Percentiles rank a stretch among this genome's conserved stretches.
These are phyloP conservation scores for Odontothrips loti DNA, from an alignment of 2,888 invertebrate species.

Conservation along the genomic window DNA sequence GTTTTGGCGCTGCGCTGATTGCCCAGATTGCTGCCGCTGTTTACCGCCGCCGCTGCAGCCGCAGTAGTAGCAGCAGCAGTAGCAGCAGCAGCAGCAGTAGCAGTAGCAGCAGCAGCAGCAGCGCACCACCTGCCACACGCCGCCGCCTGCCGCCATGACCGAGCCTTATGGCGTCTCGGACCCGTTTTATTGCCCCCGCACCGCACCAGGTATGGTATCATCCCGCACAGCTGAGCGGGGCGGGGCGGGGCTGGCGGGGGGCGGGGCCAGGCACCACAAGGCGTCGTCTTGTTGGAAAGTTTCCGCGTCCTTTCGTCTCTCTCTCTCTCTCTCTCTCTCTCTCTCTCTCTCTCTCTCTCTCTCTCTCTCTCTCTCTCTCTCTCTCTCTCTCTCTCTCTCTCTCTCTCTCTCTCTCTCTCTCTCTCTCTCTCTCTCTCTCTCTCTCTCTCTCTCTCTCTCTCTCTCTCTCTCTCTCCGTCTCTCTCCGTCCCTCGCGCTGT, in stretches of 20 bases:
- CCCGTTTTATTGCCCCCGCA: neutral
- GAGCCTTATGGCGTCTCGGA: neutral
- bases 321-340: neutral
- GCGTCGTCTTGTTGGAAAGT: constrained; percentile 5
- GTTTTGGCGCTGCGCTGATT: too few relatives aligned
- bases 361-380: neutral
- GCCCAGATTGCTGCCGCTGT: too few relatives aligned
- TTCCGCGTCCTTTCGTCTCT: neutral
- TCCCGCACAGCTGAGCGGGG: neutral
- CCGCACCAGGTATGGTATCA: neutral
- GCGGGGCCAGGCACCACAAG: neutral
- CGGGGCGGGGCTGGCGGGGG: neutral
- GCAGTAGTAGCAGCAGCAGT: too few relatives aligned
- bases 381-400: too few relatives aligned
- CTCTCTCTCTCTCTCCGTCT: neutral
- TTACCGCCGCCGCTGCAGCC: too few relatives aligned
- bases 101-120: too few relatives aligned
- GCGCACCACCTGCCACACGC: neutral
- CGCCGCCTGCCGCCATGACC: neutral
- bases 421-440: too few relatives aligned
- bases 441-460: neutral
- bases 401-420: too few relatives aligned
- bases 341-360: neutral
- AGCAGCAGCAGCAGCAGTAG: too few relatives aligned
- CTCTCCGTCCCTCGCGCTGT: neutral